A percentile compares a stretch with the other conserved stretches of the same genome.
phyloP scores from a whole-genome alignment of 2,797 vertebrate species.

The Sebastolobus altivelis region DNA sequence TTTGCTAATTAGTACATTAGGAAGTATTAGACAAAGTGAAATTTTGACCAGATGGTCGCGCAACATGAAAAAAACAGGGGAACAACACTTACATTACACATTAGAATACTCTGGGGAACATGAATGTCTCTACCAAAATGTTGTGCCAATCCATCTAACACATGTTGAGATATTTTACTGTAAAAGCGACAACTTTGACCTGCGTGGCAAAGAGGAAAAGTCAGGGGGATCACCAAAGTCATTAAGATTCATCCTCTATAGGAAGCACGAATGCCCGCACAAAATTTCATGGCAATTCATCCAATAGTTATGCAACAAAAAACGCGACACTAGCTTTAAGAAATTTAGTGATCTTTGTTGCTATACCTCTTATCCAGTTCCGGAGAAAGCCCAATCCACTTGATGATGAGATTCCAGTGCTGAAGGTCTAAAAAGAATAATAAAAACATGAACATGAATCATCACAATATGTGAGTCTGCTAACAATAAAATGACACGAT shows the following conservation, averaged over 20 bases:
- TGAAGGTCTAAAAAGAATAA: constrained; percentile 64
- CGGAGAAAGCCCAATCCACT: constrained; percentile 43
- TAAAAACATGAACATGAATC: not conserved
- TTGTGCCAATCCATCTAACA: not conserved
- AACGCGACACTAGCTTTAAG: not conserved
- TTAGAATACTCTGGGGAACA: not conserved
- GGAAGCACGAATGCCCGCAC: not conserved
- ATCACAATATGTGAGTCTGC: not conserved
- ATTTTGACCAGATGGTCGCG: not conserved
- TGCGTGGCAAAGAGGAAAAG: not conserved
- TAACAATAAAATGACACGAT: not conserved
- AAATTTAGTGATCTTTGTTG: not conserved
- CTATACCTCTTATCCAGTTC: constrained; percentile 56
- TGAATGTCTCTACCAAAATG: not conserved
- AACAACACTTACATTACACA: not conserved
- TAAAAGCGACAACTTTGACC: not conserved
- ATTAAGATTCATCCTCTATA: not conserved
- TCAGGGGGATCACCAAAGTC: not conserved
- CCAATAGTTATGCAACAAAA: not conserved
- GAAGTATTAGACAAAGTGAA: not conserved
- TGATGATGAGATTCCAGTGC: constrained; percentile 51
- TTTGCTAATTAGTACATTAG: not conserved
- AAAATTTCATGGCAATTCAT: not conserved
- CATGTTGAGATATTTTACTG: not conserved
- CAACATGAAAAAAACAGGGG: not conserved